Conservation (phyloP, 2,113 vertebrate genomes). For the Atractosteus spatula region DNA sequence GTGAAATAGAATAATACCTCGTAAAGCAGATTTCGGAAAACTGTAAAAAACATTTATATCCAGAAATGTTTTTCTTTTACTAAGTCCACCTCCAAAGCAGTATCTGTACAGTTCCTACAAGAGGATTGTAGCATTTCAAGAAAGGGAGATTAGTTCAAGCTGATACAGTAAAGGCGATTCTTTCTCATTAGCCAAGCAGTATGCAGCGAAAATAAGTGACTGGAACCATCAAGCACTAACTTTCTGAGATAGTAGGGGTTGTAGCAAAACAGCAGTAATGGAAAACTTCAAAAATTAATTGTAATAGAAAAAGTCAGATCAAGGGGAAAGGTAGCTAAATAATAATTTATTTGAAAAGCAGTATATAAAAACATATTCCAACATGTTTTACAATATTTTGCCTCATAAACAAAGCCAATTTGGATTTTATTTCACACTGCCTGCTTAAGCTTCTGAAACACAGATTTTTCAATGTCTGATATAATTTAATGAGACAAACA, state of each 20-base stretch:
- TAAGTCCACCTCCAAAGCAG: conserved; percentile 1
- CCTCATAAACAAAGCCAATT: no score
- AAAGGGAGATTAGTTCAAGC: neutral
- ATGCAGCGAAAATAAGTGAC: neutral
- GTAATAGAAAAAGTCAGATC: no score
- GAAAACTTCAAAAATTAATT: no score
- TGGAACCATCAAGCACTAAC: neutral
- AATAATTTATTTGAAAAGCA: no score
- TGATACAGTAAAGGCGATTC: neutral
- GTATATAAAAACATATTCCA: no score
- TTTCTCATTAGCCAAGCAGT: neutral
- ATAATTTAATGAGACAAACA: conserved; percentile 1
- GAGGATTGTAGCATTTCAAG: neutral
- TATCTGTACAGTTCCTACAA: neutral
- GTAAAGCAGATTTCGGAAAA: neutral
- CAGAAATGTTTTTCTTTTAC: neutral
- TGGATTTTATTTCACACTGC: no score
- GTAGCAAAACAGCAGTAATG: neutral
- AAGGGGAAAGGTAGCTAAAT: no score
- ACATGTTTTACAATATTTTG: no score
- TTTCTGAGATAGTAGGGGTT: neutral
- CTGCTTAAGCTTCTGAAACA: neutral
- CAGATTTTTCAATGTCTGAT: neutral
- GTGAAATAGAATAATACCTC: no score
- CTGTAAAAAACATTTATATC: neutral